Evolutionary conservation across 2,888 invertebrate species (phyloP), one percentile per base, ranked within the genome.

Genomic region (Rutpela maculata): DNA sequence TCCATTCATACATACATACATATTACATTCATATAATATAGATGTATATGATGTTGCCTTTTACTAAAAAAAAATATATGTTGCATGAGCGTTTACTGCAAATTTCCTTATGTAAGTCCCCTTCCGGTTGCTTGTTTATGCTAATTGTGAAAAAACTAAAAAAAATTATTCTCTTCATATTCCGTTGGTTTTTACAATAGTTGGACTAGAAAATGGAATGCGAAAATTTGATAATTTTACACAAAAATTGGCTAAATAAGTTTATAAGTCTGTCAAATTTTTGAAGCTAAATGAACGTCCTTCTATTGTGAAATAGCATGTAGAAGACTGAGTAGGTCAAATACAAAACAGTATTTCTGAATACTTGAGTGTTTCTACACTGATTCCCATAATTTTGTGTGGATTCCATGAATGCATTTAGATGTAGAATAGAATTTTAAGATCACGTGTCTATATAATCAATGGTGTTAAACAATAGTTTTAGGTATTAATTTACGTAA

Each of bases 271-370:
- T 31, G 26, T 4, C 35, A 26, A 31, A n/a, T 26, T 55, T 50
- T 26, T 10, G 19, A 17, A 38, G 5, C 17, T n/a, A 5, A 19
- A 17, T 19, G 3, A 50, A 50, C 1, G 50, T 60, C 38, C 59
- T 50, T 7, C n/a, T 63, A 35, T 63, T 57, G 57, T 66, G 62
- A 74, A 62, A 31, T 12, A 74, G 57, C 74, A 22, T 35, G 35
- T 65, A 63, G 75, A 71, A 75, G 75, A 75, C 75, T 75, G 75
- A 75, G 38, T 60, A 66, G 26, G 50, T 75, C 31, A 65, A 43
- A 26, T 31, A 57, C 57, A 57, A 70, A 35, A 59, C 18, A 50
- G 59, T 71, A 55, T 63, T 71, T 74, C 12, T 59, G 9, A 18
- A 65, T 66, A 66, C 66, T 57, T 43, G 50, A 15, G 63, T 43